Evolutionary conservation across 2,113 vertebrate species (phyloP).

Genomic region (Sander lucioperca): DNA sequence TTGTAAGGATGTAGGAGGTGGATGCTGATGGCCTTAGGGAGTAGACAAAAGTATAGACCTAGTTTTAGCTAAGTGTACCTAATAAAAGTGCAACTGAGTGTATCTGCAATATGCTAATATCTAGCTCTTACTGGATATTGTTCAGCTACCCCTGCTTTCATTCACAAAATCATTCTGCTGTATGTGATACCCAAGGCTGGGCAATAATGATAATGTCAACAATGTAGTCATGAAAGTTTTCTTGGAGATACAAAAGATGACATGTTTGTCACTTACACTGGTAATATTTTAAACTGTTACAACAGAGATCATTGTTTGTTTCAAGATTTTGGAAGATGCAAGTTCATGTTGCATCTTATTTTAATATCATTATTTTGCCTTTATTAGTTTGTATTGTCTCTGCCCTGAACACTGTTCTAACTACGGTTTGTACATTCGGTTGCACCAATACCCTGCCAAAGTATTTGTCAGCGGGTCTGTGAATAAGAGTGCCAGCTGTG

Average conservation of each 20-base stretch:
- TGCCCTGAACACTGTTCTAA: constrained; percentile 20
- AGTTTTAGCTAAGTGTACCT: not conserved
- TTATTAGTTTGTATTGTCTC: not conserved
- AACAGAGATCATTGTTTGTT: too few relatives aligned
- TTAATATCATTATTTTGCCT: constrained; percentile 18
- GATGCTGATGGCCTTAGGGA: not conserved
- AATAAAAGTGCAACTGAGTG: not conserved
- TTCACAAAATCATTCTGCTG: not conserved
- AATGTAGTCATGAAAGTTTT: not conserved
- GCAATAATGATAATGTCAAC: not conserved
- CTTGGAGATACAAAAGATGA: not conserved
- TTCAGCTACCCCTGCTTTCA: not conserved
- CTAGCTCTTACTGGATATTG: not conserved
- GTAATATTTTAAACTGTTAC: too few relatives aligned
- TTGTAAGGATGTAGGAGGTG: not conserved
- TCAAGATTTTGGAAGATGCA: too few relatives aligned
- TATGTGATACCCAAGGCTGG: not conserved
- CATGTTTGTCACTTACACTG: not conserved
- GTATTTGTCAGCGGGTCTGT: constrained; percentile 18
- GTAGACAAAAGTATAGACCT: not conserved
- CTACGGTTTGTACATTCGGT: not conserved
- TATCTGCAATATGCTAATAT: not conserved
- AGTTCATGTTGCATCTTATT: not conserved
- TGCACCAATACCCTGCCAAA: constrained; percentile 41
- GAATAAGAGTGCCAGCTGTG: constrained; percentile 3